A percentile compares a stretch with the other conserved stretches of the same genome.
These are phyloP conservation scores for Spodoptera picta DNA, from an alignment of 2,888 invertebrate genomes.

Conservation along the genomic window DNA sequence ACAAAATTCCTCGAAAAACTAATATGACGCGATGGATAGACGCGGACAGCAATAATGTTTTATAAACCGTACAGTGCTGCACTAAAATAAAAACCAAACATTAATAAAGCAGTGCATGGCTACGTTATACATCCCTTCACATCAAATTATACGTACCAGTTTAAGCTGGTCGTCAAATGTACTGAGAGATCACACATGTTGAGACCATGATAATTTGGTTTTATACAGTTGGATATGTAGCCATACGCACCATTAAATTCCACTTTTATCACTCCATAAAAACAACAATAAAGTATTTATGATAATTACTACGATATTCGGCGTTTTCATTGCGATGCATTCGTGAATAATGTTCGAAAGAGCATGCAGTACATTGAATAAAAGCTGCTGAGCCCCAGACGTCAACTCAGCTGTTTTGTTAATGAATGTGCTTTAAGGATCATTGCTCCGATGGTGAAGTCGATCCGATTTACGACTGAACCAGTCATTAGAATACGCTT, in stretches of 20 bases:
- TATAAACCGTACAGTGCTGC: constrained; percentile 27
- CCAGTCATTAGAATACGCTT: too few relatives aligned
- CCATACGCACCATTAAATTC: constrained; percentile 29
- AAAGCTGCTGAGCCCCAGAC: constrained; percentile 17
- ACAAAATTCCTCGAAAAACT: constrained; percentile 18
- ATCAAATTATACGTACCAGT: too few relatives aligned
- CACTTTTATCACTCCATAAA: constrained; percentile 50
- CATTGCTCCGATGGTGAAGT: too few relatives aligned
- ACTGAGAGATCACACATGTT: too few relatives aligned
- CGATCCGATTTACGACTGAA: too few relatives aligned
- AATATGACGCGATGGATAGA: constrained; percentile 11
- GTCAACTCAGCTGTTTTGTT: constrained; percentile 22
- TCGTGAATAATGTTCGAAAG: constrained; percentile 18
- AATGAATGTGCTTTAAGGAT: background rate
- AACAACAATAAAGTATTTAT: constrained; percentile 44
- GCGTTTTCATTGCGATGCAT: constrained; percentile 32
- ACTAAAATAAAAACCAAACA: constrained; percentile 46
- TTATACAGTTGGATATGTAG: too few relatives aligned
- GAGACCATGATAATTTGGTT: too few relatives aligned
- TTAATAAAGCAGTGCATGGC: constrained; percentile 33
- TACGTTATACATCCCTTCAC: background rate
- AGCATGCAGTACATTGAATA: constrained; percentile 5
- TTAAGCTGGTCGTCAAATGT: too few relatives aligned
- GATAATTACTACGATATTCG: constrained; percentile 30
- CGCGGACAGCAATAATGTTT: constrained; percentile 43